Conservation (phyloP, 2,797 vertebrate species). For the Enteromius unitaeniatus region DNA sequence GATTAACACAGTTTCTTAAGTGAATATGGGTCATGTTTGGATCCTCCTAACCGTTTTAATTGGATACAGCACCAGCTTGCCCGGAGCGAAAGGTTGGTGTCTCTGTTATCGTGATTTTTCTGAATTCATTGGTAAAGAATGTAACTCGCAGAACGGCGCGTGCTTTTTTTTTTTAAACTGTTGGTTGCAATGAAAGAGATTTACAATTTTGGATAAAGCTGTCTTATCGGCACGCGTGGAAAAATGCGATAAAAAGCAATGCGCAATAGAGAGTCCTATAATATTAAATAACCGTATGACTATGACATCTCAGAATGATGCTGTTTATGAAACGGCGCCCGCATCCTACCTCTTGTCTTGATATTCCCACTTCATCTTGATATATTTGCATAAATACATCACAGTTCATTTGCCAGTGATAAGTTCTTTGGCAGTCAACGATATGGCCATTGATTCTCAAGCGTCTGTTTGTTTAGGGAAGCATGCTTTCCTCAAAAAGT, state of each 20-base stretch:
- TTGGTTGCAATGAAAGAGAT: background rate
- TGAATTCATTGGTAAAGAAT: background rate
- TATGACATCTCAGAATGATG: background rate
- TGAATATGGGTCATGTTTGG: slow-evolving; percentile 62
- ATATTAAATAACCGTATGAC: background rate
- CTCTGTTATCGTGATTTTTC: slow-evolving; percentile 11
- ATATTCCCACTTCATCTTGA: background rate
- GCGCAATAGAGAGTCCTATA: background rate
- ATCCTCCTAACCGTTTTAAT: slow-evolving; percentile 55
- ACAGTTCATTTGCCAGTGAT: background rate
- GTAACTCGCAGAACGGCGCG: background rate
- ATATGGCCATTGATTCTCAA: background rate
- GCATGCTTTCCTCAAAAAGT: background rate
- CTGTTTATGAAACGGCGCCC: background rate
- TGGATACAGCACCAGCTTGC: slow-evolving; percentile 43
- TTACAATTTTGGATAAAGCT: background rate
- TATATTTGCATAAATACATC: background rate
- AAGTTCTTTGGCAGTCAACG: background rate
- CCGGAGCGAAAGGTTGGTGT: slow-evolving; percentile 62
- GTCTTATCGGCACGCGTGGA: background rate
- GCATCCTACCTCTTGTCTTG: background rate
- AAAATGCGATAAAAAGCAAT: background rate
- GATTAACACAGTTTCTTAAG: slow-evolving; percentile 37
- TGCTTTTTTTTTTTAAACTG: background rate
- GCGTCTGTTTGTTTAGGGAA: background rate